These are phyloP conservation scores for Variabilichromis moorii DNA, from an alignment of 2,113 vertebrate genomes.

Conservation along the genomic window DNA sequence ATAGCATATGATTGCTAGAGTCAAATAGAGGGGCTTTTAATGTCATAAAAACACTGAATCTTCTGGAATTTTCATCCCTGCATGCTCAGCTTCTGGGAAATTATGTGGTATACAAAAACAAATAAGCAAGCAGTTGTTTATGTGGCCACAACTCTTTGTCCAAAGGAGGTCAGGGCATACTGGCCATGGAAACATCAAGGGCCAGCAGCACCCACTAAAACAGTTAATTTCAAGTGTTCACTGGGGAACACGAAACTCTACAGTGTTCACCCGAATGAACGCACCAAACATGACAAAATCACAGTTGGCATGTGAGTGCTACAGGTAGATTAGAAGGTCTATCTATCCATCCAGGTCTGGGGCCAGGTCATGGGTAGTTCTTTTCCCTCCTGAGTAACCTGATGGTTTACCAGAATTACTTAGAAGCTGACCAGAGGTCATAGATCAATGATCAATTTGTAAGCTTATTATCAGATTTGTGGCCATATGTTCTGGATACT, in stretches of 20 bases:
- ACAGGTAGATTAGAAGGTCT: not conserved
- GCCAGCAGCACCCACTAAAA: not conserved
- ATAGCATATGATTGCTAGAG: not conserved
- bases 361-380: not conserved
- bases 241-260: not conserved
- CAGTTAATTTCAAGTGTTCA: not conserved
- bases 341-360: not conserved
- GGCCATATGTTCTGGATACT: not conserved
- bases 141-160: not conserved
- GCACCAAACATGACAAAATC: not conserved
- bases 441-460: not conserved
- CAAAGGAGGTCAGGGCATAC: not conserved
- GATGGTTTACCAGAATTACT: not conserved
- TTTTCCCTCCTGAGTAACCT: not conserved
- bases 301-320: not conserved
- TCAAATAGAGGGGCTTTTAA: not conserved
- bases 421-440: not conserved
- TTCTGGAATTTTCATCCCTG: not conserved
- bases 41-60: not conserved
- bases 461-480: not conserved
- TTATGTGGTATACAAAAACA: not conserved
- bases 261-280: not conserved
- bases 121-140: not conserved
- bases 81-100: not conserved
- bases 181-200: not conserved